These are phyloP conservation scores for Petrosia ficiformis DNA, from an alignment of 37 sponge, comb jelly and placozoan species.

Conservation along the genomic window DNA sequence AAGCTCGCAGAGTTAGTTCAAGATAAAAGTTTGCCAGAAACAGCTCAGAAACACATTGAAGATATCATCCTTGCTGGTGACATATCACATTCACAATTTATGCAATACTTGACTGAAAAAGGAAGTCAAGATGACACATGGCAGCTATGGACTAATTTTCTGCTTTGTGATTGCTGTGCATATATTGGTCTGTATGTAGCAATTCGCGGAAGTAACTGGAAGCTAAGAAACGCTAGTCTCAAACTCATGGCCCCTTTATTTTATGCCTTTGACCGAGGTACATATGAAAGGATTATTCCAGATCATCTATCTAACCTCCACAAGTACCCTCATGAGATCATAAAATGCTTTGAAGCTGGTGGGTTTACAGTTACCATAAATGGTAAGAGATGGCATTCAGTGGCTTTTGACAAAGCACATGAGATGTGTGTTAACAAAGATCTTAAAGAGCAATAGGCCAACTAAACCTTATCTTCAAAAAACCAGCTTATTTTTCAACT, in stretches of 20 bases:
- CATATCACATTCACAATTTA: not conserved
- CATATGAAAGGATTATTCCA: constrained; percentile 16
- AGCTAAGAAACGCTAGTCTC: not conserved
- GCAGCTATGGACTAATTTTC: not conserved
- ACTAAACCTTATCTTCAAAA: not conserved
- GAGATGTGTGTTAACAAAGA: constrained; percentile 10
- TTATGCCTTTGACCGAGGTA: constrained; percentile 9
- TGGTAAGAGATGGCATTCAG: not conserved
- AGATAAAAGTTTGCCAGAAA: not conserved
- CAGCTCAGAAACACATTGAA: not conserved
- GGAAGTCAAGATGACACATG: not conserved
- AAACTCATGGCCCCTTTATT: constrained; percentile 21
- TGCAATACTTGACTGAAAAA: not conserved
- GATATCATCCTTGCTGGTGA: not conserved
- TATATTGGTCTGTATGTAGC: not conserved
- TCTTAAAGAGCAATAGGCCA: not conserved
- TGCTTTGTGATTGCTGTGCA: not conserved
- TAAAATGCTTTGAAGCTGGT: not conserved
- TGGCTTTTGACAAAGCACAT: not conserved
- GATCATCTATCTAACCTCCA: constrained; percentile 22
- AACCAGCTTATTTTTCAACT: not conserved
- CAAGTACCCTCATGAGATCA: not conserved
- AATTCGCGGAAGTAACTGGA: constrained; percentile 14
- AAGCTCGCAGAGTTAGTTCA: not conserved
- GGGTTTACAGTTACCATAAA: not conserved